phyloP scores from a whole-genome alignment of 2,888 invertebrate species.

The Leptura quadrifasciata region DNA sequence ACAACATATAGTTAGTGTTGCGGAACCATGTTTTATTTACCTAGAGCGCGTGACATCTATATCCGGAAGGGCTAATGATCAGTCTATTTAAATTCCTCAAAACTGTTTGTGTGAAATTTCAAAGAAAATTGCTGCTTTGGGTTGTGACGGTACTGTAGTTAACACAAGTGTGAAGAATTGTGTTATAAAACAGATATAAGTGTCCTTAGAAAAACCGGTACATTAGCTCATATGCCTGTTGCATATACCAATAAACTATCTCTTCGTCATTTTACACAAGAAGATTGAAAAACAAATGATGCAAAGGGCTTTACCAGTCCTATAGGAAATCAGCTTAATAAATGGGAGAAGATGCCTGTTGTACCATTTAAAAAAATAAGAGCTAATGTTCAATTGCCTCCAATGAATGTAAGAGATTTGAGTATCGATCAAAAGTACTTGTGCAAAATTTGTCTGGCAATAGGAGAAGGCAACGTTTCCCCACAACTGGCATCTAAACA shows the following conservation, averaged over 20 bases:
- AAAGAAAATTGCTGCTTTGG: slow-evolving; percentile 1
- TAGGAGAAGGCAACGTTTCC: slow-evolving; percentile 11
- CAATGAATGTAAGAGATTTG: too few relatives aligned
- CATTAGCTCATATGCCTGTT: slow-evolving; percentile 19
- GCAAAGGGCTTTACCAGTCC: too few relatives aligned
- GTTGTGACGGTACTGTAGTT: slow-evolving; percentile 27
- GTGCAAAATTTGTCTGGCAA: too few relatives aligned
- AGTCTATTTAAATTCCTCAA: slow-evolving; percentile 19
- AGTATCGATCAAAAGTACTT: too few relatives aligned
- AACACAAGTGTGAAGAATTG: too few relatives aligned
- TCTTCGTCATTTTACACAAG: slow-evolving; percentile 13
- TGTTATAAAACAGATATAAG: slow-evolving; percentile 14
- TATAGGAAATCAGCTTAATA: too few relatives aligned
- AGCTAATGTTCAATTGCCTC: too few relatives aligned
- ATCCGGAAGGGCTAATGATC: slow-evolving; percentile 16
- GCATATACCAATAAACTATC: slow-evolving; percentile 6
- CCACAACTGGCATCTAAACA: slow-evolving; percentile 12
- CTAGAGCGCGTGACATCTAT: neutral
- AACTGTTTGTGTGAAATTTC: neutral
- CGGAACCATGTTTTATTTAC: too few relatives aligned
- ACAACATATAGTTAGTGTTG: slow-evolving; percentile 1
- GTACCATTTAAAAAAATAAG: too few relatives aligned
- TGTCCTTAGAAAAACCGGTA: slow-evolving; percentile 4
- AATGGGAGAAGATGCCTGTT: too few relatives aligned
- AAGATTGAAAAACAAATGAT: too few relatives aligned